Base-by-base conservation (phyloP, 1,140 invertebrate species). In the Drosophila triauraria region DNA sequence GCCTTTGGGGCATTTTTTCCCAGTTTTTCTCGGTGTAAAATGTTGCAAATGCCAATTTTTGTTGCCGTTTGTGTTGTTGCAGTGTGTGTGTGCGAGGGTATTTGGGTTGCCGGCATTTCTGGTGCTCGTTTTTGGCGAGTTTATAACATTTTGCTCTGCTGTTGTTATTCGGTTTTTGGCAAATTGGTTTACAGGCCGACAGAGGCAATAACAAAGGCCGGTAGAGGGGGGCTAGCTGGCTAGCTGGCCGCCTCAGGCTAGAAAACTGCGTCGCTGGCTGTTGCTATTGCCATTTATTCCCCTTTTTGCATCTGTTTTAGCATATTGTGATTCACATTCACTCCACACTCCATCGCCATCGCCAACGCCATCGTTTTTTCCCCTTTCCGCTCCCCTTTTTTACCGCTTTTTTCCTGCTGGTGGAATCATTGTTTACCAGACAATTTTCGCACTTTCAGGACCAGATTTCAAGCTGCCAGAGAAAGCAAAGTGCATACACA, bases 121-220 rank as follows among this genome's bases (percentile, higher is more conserved):
- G 44, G 7, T 32, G 69, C 25, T 50, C 44, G 51, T 42, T 71
- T 72, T 43, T 27, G 46, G 53, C 27, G 23, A 60, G 54, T 74
- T 74, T 74, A 51, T 72, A 74, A 51, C 68, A 71, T 60, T 74
- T 74, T 72, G 13, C 20, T 17, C 40, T 47, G 50, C 35, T 58
- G 35, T 50, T 72, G 51, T 71, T 69, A 27, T 48, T 57, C 17
- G 44, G 50, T 47, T 71, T 63, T 78, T 78, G 59, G 64, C 75
- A 78, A 78, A 78, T 78, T 78, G 75, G 76, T 78, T 78, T 71
- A 71, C 76, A 78, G 59, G 71, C 54, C 48, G 27, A 44, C 25
- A 27, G 20, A 5, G 42, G 43, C 53, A 20, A 51, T 32, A 75
- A 58, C 58, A 50, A 57, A 54, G 51, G 20, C 51, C 17, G 20